Percentiles rank a stretch among this genome's conserved stretches.
Evolutionary conservation across 2,113 vertebrate species (phyloP).

Genomic region (Capreolus pygargus): DNA sequence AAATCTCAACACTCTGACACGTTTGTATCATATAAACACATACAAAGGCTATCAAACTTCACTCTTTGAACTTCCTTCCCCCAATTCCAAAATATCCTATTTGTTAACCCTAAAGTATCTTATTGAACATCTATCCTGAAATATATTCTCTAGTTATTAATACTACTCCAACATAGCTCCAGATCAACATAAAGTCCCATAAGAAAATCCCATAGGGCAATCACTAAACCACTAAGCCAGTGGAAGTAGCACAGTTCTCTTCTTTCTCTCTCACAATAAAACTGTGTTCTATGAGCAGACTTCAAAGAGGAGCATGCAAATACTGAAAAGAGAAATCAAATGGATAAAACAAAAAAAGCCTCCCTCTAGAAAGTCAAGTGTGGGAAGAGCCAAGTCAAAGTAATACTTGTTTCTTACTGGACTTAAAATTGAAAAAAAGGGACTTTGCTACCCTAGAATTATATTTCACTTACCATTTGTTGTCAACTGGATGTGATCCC

Average conservation of each 20-base stretch:
- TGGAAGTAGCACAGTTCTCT: not conserved
- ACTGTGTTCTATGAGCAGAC: not conserved
- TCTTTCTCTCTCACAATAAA: not conserved
- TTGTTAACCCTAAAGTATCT: not conserved
- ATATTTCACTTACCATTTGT: constrained; percentile 91
- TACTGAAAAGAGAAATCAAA: not conserved
- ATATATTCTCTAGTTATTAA: not conserved
- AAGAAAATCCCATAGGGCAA: not conserved
- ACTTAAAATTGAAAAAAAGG: not conserved
- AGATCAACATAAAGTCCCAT: not conserved
- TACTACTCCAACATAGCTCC: not conserved
- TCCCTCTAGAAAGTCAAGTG: constrained; percentile 5
- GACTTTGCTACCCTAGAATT: not conserved
- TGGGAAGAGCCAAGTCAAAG: not conserved
- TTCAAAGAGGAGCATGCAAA: constrained; percentile 19
- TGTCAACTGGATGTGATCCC: constrained; percentile 96
- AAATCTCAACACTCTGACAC: not conserved
- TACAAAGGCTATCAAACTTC: not conserved
- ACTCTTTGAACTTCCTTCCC: not conserved
- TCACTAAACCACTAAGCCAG: constrained; percentile 23
- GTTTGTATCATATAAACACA: not conserved
- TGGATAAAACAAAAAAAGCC: constrained; percentile 13
- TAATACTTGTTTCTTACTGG: not conserved
- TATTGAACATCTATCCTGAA: not conserved
- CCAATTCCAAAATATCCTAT: not conserved